Conservation (phyloP, 1,140 invertebrate species). For the Charaxes varanes region DNA sequence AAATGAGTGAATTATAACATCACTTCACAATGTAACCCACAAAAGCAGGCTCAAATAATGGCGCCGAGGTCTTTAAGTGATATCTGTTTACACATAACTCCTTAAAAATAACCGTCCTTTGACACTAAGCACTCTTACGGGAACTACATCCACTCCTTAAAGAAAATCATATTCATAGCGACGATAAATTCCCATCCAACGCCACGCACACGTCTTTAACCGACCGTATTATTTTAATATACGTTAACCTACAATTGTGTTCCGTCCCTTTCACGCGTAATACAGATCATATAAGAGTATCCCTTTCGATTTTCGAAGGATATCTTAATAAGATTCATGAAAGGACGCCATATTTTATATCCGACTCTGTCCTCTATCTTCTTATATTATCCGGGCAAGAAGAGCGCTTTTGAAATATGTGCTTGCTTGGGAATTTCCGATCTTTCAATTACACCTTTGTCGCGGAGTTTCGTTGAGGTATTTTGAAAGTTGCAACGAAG, state of each 20-base stretch:
- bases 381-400: slow-evolving; percentile 73
- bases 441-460: slow-evolving; percentile 72
- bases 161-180: slow-evolving; percentile 71
- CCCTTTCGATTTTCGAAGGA: slow-evolving; percentile 71
- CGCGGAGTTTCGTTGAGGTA: slow-evolving; percentile 46
- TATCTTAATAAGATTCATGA: slow-evolving; percentile 84
- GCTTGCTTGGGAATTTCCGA: slow-evolving; percentile 69
- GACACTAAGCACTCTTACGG: slow-evolving; percentile 54
- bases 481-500: slow-evolving; percentile 27
- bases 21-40: too few species aligned
- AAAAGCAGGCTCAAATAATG: too few species aligned
- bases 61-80: too few species aligned
- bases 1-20: too few species aligned
- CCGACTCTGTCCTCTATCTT: slow-evolving; percentile 76
- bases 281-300: slow-evolving; percentile 18
- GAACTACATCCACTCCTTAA: slow-evolving; percentile 58
- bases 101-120: slow-evolving; percentile 27
- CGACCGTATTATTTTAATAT: slow-evolving; percentile 72
- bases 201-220: slow-evolving; percentile 63
- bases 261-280: slow-evolving; percentile 23
- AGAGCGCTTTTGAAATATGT: slow-evolving; percentile 70
- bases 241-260: slow-evolving; percentile 53
- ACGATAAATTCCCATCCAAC: slow-evolving; percentile 54
- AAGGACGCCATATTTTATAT: slow-evolving; percentile 82
- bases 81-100: slow-evolving; percentile 21